Evolutionary conservation across 2,888 invertebrate species (phyloP), one percentile per base, ranked within the genome.

Genomic region (Lymantria monacha): DNA sequence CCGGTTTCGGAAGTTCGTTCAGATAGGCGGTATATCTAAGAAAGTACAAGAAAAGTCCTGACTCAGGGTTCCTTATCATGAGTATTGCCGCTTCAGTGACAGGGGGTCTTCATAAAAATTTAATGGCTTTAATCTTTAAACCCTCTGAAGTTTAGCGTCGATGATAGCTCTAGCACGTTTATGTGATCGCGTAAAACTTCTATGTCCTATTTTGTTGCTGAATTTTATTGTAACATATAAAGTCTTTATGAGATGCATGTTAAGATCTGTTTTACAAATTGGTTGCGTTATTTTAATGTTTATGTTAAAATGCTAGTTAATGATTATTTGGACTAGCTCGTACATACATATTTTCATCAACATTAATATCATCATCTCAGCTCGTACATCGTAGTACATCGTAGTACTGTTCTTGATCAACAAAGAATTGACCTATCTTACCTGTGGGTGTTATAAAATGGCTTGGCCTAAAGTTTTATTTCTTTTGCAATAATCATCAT

Each of bases 71-170:
- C 57, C 74, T 81, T 83, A 81, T 82, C 83, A 67, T 62, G 56
- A 70, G 63, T 62, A 70, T 70, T 73, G 72, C 74, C 77, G 76
- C 72, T 72, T 74, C 78, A 81, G 69, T 80, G 79, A 79, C 77
- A 79, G 82, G 79, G 81, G 22, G 82, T 80, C 74, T 80, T 78
- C 82, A 83, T 83, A 85, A 85, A 86, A 85, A 79, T 84, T 80
- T 85, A 85, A 87, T 79, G 75, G 72, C 73, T 78, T 81, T 85
- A 86, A 86, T 87, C 83, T 86, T 85, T 82, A 81, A 81, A 74
- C 80, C 73, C 73, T 79, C 63, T 74, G 70, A 84, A 83, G 69
- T 84, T 82, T 76, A 74, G 77, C 81, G 78, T 72, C 68, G 69
- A 74, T 76, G 79, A 83, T 81, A 80, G 79, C 74, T 72, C 62